Base-by-base conservation (phyloP, 2,113 vertebrate species). In the Leptobrachium leishanense region DNA sequence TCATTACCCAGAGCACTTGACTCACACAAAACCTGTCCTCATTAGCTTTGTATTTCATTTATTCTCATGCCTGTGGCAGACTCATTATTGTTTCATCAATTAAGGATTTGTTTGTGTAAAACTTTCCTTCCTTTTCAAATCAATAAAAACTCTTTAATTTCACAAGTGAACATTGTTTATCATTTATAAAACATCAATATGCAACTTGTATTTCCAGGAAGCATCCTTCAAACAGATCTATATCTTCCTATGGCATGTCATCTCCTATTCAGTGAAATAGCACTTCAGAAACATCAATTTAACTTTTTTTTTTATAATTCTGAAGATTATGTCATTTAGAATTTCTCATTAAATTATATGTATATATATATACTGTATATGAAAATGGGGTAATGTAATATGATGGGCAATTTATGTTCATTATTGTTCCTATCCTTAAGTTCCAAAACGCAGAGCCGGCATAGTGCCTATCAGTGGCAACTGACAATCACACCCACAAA, bases 81-180 rank as follows among this genome's bases (percentile, higher is more conserved):
- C 67, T 68, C 42, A 68, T 68, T 44, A 68, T 41, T 67, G 67
- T 70, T 70, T 70, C 50, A 44, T 70, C 68, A 70, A 50, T 70
- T 50, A 43, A 13, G 43, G 68, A 70, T 70, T 46, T 70, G 68
- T 70, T 68, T 68, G 12, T 68, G 40, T 43, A 70, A 12, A 70
- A 46, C 10, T 50, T 8, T 44, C 43, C 31, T 50, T 31, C 68
- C n/a, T 70, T 43, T 70, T 70, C 3, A 13, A 46, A 70, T 70
- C 68, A 50, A 70, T 70, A 46, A 46, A 46, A 70, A n/a, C 13
- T 15, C 15, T 68, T 70, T 6, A 43, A n/a, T 70, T 70, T 46
- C 50, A 41, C 13, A 2, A 70, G 43, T 5, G 68, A 70, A 46
- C 12, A 70, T 0, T 70, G 43, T 46, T 70, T 50, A 70, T 70